Conservation (phyloP, 2,113 vertebrate genomes). For the Diglossa brunneiventris region DNA sequence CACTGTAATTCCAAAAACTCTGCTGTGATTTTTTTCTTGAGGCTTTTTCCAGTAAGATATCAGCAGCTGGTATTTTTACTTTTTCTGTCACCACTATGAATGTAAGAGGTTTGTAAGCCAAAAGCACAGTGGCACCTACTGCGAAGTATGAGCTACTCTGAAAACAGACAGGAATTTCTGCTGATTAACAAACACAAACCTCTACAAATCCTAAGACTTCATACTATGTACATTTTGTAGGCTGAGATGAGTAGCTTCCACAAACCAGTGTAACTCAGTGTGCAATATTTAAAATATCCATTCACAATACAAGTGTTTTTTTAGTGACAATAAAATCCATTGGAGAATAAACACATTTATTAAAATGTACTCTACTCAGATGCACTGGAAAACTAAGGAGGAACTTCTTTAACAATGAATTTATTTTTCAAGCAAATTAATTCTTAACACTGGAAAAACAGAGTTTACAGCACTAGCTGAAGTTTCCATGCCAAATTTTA, state of each 20-base stretch:
- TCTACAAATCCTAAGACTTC: neutral
- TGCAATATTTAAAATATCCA: neutral
- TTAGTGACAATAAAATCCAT: neutral
- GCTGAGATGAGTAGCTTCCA: neutral
- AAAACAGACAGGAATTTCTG: neutral
- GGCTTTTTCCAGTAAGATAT: neutral
- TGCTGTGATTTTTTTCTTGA: neutral
- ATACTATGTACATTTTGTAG: neutral
- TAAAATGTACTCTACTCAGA: neutral
- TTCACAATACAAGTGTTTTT: neutral
- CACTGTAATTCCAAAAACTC: neutral
- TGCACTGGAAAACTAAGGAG: neutral
- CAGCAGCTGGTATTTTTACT: neutral
- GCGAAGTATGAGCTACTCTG: neutral
- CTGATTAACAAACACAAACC: neutral
- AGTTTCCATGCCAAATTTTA: neutral
- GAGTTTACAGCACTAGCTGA: neutral
- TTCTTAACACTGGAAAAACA: slow-evolving; percentile 10
- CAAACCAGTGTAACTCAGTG: neutral
- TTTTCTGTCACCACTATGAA: neutral
- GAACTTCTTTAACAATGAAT: neutral
- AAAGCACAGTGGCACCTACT: neutral
- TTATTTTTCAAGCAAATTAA: slow-evolving; percentile 8
- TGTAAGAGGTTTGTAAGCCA: neutral
- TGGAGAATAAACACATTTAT: neutral